A percentile compares a stretch with the other conserved stretches of the same genome.
These are phyloP conservation scores for Phoenicopterus ruber DNA, from an alignment of 2,113 vertebrate species.

Conservation along the genomic window DNA sequence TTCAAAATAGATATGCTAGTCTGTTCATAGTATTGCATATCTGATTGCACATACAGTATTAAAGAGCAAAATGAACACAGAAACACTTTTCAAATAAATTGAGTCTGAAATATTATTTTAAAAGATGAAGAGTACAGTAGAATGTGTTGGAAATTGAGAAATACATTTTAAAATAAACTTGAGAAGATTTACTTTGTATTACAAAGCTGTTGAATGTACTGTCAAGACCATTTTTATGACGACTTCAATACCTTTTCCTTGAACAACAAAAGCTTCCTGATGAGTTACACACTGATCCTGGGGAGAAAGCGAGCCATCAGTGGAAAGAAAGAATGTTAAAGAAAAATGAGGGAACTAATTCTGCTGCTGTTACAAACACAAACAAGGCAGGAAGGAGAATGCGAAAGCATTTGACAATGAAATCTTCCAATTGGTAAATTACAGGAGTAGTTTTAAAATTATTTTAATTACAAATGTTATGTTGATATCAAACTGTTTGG, in stretches of 20 bases:
- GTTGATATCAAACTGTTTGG: background rate
- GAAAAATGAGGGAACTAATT: background rate
- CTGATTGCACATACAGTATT: background rate
- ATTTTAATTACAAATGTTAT: background rate
- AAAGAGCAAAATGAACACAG: background rate
- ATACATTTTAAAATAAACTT: slow-evolving; percentile 47
- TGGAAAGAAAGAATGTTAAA: background rate
- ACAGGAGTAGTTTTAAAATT: background rate
- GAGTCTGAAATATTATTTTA: background rate
- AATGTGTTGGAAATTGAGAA: background rate
- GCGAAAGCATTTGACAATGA: background rate
- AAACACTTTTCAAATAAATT: background rate
- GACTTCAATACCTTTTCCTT: slow-evolving; percentile 24
- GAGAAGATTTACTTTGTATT: slow-evolving; percentile 7
- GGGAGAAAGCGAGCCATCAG: background rate
- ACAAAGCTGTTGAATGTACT: slow-evolving; percentile 28
- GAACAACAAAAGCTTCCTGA: slow-evolving; percentile 31
- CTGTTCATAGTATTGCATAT: background rate
- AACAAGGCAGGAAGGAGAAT: background rate
- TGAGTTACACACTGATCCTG: background rate
- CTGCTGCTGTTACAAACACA: background rate
- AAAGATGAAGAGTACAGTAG: background rate
- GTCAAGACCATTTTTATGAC: background rate
- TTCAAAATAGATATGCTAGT: background rate
- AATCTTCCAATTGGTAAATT: background rate